phyloP scores from a whole-genome alignment of 2,113 vertebrate species.

The Cinclus cinclus region DNA sequence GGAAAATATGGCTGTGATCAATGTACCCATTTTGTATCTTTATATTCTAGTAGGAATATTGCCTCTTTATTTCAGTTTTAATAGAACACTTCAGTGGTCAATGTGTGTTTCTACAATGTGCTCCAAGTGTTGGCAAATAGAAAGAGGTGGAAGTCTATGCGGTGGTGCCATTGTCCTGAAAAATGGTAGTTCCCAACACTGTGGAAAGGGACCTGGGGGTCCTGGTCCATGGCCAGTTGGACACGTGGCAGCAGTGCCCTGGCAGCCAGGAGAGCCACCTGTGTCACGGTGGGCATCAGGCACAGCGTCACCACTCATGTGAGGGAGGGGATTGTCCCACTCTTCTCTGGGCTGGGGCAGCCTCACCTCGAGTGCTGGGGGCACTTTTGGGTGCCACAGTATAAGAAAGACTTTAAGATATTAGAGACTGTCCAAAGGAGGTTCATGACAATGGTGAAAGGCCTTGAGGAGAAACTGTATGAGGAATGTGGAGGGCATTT shows the following conservation, averaged over 20 bases:
- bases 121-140: neutral
- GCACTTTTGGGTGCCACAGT: neutral
- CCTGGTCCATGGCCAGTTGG: neutral
- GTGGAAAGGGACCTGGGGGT: neutral
- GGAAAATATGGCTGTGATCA: neutral
- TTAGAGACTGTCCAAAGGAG: neutral
- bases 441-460: neutral
- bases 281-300: rapidly evolving
- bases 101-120: neutral
- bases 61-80: neutral
- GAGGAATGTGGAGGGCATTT: neutral
- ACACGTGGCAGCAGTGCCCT: neutral
- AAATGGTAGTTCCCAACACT: neutral
- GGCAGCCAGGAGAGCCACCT: neutral
- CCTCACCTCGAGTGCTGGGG: rapidly evolving
- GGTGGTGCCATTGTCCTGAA: neutral
- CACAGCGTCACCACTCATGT: rapidly evolving
- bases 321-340: neutral
- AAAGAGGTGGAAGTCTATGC: neutral
- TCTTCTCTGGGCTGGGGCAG: neutral
- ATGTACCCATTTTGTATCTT: neutral
- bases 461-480: rapidly evolving
- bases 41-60: neutral
- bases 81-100: neutral
- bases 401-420: neutral